Evolutionary conservation across 2,113 vertebrate species (phyloP).

Genomic region (Neolamprologus kungweensis): DNA sequence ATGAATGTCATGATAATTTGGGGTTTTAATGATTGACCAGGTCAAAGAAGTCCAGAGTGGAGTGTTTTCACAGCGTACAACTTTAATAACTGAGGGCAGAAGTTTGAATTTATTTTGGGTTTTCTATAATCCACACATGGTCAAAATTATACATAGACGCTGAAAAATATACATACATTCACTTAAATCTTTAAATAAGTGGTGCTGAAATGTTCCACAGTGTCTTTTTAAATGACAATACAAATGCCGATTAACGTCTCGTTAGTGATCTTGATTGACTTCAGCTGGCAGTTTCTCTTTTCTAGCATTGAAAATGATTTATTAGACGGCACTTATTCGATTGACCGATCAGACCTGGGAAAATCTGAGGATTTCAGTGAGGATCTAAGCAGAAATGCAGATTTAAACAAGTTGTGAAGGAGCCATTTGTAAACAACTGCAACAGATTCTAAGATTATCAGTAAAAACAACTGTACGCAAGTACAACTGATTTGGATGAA

Average conservation of each 20-base stretch:
- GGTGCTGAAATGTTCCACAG: neutral
- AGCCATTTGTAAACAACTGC: neutral
- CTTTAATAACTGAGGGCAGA: neutral
- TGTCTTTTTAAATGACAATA: neutral
- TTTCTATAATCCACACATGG: neutral
- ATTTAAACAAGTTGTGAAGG: neutral
- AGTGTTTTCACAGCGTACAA: neutral
- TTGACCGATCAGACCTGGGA: neutral
- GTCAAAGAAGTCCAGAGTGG: neutral
- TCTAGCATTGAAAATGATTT: neutral
- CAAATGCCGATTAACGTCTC: rapidly evolving
- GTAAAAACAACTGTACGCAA: neutral
- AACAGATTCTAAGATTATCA: neutral
- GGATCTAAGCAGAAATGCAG: neutral
- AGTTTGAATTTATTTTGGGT: neutral
- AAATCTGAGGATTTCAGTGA: neutral
- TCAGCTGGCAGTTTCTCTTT: neutral
- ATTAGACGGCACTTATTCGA: neutral
- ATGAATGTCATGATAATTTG: neutral
- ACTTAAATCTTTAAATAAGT: neutral
- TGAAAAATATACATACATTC: neutral
- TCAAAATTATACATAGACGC: neutral
- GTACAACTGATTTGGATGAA: neutral
- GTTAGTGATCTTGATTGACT: neutral
- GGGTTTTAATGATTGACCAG: neutral